Evolutionary conservation across 2,113 vertebrate species (phyloP).

Genomic region (Rhea americana): DNA sequence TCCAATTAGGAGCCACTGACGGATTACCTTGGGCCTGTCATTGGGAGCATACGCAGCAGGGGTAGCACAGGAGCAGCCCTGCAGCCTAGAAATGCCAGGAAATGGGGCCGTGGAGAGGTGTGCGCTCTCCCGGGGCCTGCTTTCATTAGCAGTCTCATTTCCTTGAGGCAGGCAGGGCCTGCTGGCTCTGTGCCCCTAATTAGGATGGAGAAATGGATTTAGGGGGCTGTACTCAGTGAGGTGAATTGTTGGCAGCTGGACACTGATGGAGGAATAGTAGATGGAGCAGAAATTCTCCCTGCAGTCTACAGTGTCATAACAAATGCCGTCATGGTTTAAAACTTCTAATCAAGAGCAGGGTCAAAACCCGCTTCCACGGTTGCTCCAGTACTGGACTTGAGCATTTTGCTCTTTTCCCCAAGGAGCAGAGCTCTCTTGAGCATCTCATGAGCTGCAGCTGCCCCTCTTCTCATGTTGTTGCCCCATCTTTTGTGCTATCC

Average conservation of each 20-base stretch:
- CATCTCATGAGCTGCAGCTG: not conserved
- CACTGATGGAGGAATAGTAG: not conserved
- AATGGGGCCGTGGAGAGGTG: rapidly evolving
- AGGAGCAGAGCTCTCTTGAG: not conserved
- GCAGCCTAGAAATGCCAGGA: rapidly evolving
- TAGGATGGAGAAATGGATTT: not conserved
- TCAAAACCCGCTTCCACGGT: not conserved
- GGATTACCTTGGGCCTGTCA: not conserved
- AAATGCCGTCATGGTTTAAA: rapidly evolving
- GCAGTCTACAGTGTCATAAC: not conserved
- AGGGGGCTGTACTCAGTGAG: not conserved
- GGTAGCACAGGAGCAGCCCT: rapidly evolving
- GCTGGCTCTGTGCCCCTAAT: not conserved
- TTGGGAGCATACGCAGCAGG: not conserved
- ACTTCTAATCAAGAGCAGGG: not conserved
- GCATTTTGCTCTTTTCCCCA: not conserved
- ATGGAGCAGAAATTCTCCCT: not conserved
- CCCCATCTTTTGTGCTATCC: not conserved
- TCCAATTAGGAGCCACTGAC: not conserved
- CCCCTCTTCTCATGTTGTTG: not conserved
- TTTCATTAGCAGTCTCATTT: not conserved
- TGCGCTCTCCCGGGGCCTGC: rapidly evolving
- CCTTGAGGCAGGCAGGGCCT: not conserved
- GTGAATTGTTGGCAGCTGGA: rapidly evolving
- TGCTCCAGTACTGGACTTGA: not conserved